A percentile compares a stretch with the other conserved stretches of the same genome.
Conservation (phyloP, 2,113 vertebrate species). For the Sebastes fasciatus region DNA sequence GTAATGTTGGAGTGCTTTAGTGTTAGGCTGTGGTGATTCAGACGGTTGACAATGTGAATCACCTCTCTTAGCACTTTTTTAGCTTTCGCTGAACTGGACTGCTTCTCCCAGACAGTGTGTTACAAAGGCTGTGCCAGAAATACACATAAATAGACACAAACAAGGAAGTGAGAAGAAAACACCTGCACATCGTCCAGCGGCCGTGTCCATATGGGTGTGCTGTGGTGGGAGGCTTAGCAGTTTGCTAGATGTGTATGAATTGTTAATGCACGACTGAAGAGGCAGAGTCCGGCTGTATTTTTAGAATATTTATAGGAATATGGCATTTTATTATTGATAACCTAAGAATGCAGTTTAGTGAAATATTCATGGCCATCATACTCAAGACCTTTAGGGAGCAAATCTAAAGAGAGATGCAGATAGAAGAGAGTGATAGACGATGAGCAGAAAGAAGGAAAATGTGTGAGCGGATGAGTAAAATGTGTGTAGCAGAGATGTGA, state of each 20-base stretch:
- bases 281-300: slow-evolving; percentile 80
- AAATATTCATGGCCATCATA: slow-evolving; percentile 82
- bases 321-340: slow-evolving; percentile 86
- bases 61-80: slow-evolving; percentile 45
- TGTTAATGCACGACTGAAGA: slow-evolving; percentile 72
- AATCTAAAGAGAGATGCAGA: slow-evolving; percentile 63
- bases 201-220: slow-evolving; percentile 52
- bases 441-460: slow-evolving; percentile 3
- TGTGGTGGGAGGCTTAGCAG: slow-evolving; percentile 60
- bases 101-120: slow-evolving; percentile 22
- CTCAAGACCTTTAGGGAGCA: slow-evolving; percentile 64
- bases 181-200: slow-evolving; percentile 38
- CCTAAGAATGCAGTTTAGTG: slow-evolving; percentile 81
- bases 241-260: slow-evolving; percentile 77
- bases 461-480: not conserved
- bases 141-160: not conserved
- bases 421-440: slow-evolving; percentile 35
- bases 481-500: not conserved
- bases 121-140: not conserved
- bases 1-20: slow-evolving; percentile 30
- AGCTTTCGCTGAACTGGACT: slow-evolving; percentile 39
- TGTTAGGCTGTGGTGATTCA: slow-evolving; percentile 53
- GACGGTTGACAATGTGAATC: slow-evolving; percentile 54
- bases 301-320: slow-evolving; percentile 86
- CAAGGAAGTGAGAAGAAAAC: slow-evolving; percentile 48